These are phyloP conservation scores for Neoscelio sp. DNA, from an alignment of 2,888 invertebrate genomes.

Conservation along the genomic window DNA sequence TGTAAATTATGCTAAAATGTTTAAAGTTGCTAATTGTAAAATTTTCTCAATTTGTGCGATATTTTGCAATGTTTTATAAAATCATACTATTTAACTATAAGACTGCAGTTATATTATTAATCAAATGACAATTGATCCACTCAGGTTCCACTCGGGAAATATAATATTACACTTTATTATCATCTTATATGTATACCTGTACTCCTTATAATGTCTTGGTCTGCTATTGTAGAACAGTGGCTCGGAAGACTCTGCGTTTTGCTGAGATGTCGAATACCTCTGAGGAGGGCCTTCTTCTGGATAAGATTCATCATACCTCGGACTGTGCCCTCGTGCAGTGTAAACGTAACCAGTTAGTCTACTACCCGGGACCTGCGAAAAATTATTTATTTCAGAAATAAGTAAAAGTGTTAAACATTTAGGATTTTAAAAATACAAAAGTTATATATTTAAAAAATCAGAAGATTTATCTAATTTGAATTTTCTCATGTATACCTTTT, in stretches of 20 bases:
- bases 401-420: too few relatives aligned
- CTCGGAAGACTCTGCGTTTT: constrained; percentile 85
- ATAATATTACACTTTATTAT: background rate
- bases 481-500: too few relatives aligned
- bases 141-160: background rate
- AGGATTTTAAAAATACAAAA: too few relatives aligned
- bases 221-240: constrained; percentile 95
- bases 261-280: constrained; percentile 76
- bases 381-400: background rate
- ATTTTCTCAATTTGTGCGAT: too few relatives aligned
- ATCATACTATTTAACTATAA: too few relatives aligned
- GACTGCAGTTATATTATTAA: too few relatives aligned
- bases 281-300: constrained; percentile 78
- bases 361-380: constrained; percentile 77
- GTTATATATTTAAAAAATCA: too few relatives aligned
- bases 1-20: too few relatives aligned
- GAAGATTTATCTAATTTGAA: too few relatives aligned
- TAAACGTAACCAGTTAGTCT: constrained; percentile 77
- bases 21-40: too few relatives aligned
- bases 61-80: too few relatives aligned
- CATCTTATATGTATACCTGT: constrained; percentile 74
- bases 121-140: too few relatives aligned
- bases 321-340: constrained; percentile 82
- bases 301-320: constrained; percentile 79
- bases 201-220: constrained; percentile 88